Conservation (phyloP, 1,140 invertebrate species). For the Saccostrea echinata region DNA sequence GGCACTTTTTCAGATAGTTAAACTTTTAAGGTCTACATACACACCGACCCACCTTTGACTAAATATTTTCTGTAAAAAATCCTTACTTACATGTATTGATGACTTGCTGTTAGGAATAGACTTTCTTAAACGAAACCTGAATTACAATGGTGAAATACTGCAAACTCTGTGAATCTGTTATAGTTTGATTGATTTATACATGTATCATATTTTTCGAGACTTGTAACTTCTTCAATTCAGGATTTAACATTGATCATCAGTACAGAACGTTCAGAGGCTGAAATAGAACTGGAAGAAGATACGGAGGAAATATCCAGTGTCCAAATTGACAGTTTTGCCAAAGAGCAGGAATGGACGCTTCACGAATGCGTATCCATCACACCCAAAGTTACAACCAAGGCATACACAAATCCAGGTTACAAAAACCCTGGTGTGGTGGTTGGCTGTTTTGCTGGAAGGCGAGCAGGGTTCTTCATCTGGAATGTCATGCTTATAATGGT, state of each 20-base stretch:
- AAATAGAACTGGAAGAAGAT: conserved; percentile 71
- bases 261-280: conserved; percentile 61
- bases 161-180: too few species aligned
- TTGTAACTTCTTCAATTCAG: conserved; percentile 47
- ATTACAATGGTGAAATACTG: too few species aligned
- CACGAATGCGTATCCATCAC: conserved; percentile 66
- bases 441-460: conserved; percentile 62
- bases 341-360: conserved; percentile 73
- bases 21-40: too few species aligned
- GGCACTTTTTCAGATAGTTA: too few species aligned
- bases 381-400: conserved; percentile 58
- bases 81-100: too few species aligned
- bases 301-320: conserved; percentile 62
- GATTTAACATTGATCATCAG: conserved; percentile 72
- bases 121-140: too few species aligned
- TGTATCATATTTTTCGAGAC: too few species aligned
- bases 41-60: too few species aligned
- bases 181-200: too few species aligned
- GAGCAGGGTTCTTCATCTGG: conserved; percentile 70
- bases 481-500: conserved; percentile 72
- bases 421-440: conserved; percentile 64
- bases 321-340: conserved; percentile 67
- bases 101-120: too few species aligned
- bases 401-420: conserved; percentile 61
- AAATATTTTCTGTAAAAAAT: too few species aligned